Evolutionary conservation across 1,140 invertebrate genomes (phyloP), one percentile per base, ranked within the genome.

Genomic region (Pseudomyrmex concolor): DNA sequence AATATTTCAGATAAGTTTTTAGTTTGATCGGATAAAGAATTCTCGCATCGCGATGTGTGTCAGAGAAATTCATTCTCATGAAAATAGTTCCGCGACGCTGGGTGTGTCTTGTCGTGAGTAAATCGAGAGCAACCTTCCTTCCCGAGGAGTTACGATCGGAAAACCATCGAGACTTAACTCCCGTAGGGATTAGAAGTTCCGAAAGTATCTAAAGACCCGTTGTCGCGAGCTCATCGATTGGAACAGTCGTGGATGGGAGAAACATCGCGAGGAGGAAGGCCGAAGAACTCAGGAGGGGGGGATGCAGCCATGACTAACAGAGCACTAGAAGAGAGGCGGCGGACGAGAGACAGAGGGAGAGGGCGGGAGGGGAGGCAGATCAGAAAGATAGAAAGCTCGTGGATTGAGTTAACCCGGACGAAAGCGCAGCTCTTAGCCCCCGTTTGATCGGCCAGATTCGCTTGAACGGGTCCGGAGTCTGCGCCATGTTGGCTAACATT

Each of bases 361-460:
- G 70, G 67, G 78, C 71, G 63, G 71, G 70, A 59, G n/a, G n/a
- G n/a, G n/a, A n/a, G n/a, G n/a, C n/a, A 85, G 74, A 83, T 74
- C n/a, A 59, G 67, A 45, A 68, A 70, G 62, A 80, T 81, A 88
- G 88, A 90, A 90, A 92, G 90, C 86, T 84, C 85, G 86, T 86
- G 88, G 90, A 93, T 93, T 89, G 91, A 94, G 93, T 94, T 94
- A 94, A 92, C 91, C 91, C 92, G 90, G 90, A 91, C 91, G 91
- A 93, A 93, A 93, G 92, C 93, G 90, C 83, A 85, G 92, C 93
- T 94, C 92, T 94, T 94, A 94, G 92, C 91, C 90, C 89, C 91
- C 93, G 93, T 94, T 94, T 94, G 93, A 94, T 94, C 93, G 92
- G 92, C 89, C 92, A 94, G 93, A 94, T 94, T 93, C 93, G 93